These are phyloP conservation scores for Chiropotes sagulatus DNA, from an alignment of 2,797 vertebrate genomes.

Conservation along the genomic window DNA sequence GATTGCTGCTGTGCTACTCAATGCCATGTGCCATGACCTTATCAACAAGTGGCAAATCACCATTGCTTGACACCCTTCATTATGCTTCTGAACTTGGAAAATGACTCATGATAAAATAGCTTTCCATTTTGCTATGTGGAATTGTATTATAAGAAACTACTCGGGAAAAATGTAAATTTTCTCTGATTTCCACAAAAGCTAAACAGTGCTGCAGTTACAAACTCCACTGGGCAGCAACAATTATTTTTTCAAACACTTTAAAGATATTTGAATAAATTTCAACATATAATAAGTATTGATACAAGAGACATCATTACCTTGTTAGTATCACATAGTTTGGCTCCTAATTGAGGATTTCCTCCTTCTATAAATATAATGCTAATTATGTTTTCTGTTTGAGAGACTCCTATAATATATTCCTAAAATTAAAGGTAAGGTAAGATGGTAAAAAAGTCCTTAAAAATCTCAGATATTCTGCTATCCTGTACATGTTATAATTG, in stretches of 20 bases:
- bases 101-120: background rate
- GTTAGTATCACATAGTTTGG: background rate
- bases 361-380: background rate
- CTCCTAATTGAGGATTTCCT: background rate
- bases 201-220: background rate
- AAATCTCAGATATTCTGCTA: background rate
- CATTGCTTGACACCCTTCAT: fast-evolving
- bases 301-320: background rate
- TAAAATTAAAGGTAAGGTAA: background rate
- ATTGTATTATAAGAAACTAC: background rate
- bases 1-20: background rate
- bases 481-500: background rate
- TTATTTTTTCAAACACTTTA: background rate
- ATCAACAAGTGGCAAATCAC: background rate
- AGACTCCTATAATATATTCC: background rate
- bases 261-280: slow-evolving; percentile 2
- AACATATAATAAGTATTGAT: background rate
- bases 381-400: background rate
- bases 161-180: background rate
- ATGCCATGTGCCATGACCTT: background rate
- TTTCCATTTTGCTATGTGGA: slow-evolving; percentile 3
- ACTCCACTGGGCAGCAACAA: background rate
- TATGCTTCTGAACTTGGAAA: background rate
- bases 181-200: background rate
- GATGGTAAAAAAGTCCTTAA: background rate